Evolutionary conservation across 2,113 vertebrate genomes (phyloP).

Genomic region (Loxodonta africana): DNA sequence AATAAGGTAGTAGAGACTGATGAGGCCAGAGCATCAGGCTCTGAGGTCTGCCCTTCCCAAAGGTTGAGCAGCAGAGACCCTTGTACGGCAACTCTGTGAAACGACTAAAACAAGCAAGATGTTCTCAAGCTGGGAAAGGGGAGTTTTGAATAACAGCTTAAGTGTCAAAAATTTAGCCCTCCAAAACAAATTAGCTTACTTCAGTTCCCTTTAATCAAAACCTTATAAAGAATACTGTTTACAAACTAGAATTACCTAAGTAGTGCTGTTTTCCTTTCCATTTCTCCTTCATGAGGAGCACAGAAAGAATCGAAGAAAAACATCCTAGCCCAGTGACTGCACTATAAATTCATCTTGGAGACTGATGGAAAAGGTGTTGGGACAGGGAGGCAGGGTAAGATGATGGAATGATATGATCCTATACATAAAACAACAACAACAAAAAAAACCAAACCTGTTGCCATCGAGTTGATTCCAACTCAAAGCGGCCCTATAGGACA

Average conservation of each 20-base stretch:
- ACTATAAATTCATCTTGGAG: background rate
- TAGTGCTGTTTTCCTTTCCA: background rate
- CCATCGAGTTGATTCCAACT: no score
- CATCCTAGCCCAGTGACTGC: background rate
- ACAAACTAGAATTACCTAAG: background rate
- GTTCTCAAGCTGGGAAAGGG: background rate
- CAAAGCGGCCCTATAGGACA: no score
- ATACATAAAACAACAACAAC: background rate
- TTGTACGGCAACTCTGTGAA: background rate
- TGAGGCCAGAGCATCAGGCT: background rate
- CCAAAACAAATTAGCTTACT: background rate
- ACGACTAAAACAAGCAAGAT: background rate
- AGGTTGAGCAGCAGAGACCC: background rate
- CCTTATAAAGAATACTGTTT: background rate
- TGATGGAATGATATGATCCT: no score
- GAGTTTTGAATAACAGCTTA: background rate
- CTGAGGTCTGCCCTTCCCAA: background rate
- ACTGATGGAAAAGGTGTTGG: background rate
- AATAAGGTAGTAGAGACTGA: background rate
- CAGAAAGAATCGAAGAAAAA: background rate
- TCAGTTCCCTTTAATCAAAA: slow-evolving; percentile 37
- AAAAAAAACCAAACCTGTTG: no score
- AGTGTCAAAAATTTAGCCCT: background rate
- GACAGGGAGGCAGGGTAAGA: background rate
- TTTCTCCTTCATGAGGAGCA: background rate